Percentiles rank a stretch among this genome's conserved stretches.
Conservation (phyloP, 2,113 vertebrate species). For the Amblyornis subalaris region DNA sequence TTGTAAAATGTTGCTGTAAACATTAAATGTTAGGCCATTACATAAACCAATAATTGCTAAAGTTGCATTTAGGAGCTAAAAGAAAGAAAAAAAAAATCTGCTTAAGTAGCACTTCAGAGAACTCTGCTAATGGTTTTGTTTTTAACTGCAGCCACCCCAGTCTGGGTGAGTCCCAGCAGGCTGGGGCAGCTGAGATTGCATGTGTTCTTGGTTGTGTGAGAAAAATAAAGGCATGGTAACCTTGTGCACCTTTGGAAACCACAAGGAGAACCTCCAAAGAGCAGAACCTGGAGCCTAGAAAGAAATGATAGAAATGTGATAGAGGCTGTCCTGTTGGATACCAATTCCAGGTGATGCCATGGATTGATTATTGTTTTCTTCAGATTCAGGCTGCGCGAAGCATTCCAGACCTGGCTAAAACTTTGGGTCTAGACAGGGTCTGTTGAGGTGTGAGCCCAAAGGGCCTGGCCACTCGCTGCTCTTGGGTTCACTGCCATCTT, state of each 20-base stretch:
- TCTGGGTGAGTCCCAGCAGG: not conserved
- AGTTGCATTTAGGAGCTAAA: constrained; percentile 62
- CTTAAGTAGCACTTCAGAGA: constrained; percentile 9
- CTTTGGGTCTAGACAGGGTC: not conserved
- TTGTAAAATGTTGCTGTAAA: constrained; percentile 71
- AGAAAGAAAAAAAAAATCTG: constrained; percentile 28
- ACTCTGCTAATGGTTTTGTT: constrained; percentile 41
- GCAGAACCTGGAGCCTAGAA: not conserved
- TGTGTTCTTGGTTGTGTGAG: not conserved
- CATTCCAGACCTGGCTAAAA: not conserved
- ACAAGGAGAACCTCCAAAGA: not conserved
- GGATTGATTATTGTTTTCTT: not conserved
- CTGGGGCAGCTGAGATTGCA: not conserved
- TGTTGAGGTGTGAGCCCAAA: not conserved
- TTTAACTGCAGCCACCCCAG: not conserved
- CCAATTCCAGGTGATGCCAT: too few species aligned
- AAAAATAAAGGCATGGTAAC: not conserved
- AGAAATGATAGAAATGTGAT: not conserved
- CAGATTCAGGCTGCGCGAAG: not conserved
- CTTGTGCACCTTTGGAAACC: not conserved
- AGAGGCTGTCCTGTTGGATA: not conserved
- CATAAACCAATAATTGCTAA: constrained; percentile 64
- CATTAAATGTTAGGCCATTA: constrained; percentile 71
- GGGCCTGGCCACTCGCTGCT: not conserved
- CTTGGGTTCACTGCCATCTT: not conserved